phyloP scores from a whole-genome alignment of 2,888 invertebrate species.

The Drosophila mettleri region DNA sequence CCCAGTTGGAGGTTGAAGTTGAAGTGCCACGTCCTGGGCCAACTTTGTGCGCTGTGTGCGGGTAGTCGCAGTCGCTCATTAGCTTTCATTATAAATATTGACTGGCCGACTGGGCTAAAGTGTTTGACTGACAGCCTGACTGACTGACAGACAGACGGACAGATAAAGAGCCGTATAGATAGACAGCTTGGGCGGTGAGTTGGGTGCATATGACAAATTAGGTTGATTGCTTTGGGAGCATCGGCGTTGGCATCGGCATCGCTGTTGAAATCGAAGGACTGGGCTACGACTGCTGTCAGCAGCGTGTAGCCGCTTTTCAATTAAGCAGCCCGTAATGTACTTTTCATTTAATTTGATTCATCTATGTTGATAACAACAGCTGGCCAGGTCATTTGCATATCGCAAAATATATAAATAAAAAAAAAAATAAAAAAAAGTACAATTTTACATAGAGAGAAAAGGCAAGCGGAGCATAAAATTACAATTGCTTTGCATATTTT shows the following conservation, averaged over 20 bases:
- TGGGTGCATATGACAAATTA: slow-evolving; percentile 77
- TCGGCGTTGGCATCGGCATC: slow-evolving; percentile 17
- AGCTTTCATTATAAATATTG: slow-evolving; percentile 80
- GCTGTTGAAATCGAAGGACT: slow-evolving; percentile 32
- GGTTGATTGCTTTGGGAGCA: slow-evolving; percentile 78
- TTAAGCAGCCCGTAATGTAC: slow-evolving; percentile 58
- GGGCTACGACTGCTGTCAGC: slow-evolving; percentile 26
- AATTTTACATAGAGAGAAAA: slow-evolving; percentile 10
- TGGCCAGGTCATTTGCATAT: slow-evolving; percentile 53
- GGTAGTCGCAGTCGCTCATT: slow-evolving; percentile 60
- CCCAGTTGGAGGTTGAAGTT: slow-evolving; percentile 14
- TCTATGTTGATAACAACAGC: slow-evolving; percentile 67
- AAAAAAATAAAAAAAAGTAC: not conserved
- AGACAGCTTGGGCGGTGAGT: slow-evolving; percentile 3
- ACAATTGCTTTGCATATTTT: slow-evolving; percentile 77
- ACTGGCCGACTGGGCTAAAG: slow-evolving; percentile 65
- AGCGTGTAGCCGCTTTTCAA: slow-evolving; percentile 53
- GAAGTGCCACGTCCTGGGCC: slow-evolving; percentile 7
- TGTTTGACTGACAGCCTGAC: slow-evolving; percentile 55
- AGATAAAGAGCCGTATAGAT: not conserved
- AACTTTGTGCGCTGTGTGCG: slow-evolving; percentile 28
- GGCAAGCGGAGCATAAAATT: slow-evolving; percentile 66
- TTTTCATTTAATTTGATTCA: slow-evolving; percentile 76
- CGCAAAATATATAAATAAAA: slow-evolving; percentile 9
- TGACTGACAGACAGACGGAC: slow-evolving; percentile 24